Evolutionary conservation across 2,797 vertebrate species (phyloP).

Genomic region (Lepus oiostolus): DNA sequence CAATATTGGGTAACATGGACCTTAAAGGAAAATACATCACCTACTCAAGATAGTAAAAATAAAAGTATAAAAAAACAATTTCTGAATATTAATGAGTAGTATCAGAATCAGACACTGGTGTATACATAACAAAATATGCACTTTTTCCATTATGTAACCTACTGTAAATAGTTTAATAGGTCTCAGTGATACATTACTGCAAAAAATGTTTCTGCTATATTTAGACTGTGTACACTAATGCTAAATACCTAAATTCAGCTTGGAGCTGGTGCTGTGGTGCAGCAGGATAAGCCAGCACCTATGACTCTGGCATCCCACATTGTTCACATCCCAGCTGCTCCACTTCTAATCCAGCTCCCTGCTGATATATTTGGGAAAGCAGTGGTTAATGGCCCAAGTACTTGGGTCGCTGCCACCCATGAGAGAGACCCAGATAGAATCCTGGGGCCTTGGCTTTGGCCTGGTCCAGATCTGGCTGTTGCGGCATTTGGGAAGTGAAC

Average conservation of each 20-base stretch:
- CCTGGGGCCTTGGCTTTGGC: too few relatives aligned
- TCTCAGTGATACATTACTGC: conserved; percentile 39
- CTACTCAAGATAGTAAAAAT: conserved; percentile 31
- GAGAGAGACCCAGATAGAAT: too few relatives aligned
- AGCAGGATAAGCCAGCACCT: too few relatives aligned
- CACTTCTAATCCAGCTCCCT: too few relatives aligned
- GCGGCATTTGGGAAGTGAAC: too few relatives aligned
- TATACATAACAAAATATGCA: background rate
- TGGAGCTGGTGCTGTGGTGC: too few relatives aligned
- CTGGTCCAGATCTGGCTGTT: too few relatives aligned
- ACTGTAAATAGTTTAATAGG: conserved; percentile 47
- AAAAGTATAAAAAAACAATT: background rate
- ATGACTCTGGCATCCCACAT: too few relatives aligned
- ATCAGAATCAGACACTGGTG: conserved; percentile 43
- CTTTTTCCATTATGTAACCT: conserved; percentile 33
- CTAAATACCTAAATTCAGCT: conserved; percentile 31
- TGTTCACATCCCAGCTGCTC: too few relatives aligned
- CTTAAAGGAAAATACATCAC: conserved; percentile 59
- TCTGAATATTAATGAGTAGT: conserved; percentile 32
- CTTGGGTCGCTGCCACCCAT: too few relatives aligned
- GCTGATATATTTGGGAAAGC: too few relatives aligned
- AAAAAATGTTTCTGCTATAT: conserved; percentile 54
- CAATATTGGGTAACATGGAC: background rate
- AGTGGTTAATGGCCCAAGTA: too few relatives aligned
- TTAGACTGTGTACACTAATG: conserved; percentile 22